Evolutionary conservation across 1,140 invertebrate species (phyloP).

Genomic region (Pentalonia nigronervosa): DNA sequence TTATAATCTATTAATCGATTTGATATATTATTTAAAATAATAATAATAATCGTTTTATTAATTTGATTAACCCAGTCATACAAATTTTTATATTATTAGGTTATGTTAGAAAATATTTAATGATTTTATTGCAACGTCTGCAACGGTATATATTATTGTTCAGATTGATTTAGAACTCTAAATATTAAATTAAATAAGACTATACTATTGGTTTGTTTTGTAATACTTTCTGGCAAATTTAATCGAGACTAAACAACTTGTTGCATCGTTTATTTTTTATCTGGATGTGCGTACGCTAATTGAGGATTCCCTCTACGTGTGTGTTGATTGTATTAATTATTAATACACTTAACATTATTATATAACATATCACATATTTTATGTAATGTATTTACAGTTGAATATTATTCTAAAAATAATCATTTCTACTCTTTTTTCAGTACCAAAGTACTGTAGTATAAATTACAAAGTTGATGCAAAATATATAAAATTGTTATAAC

Average conservation of each 20-base stretch:
- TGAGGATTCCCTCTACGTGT: neutral
- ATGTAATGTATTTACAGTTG: too few species aligned
- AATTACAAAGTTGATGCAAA: neutral
- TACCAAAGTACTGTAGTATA: neutral
- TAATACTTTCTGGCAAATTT: neutral
- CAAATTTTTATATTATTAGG: too few species aligned
- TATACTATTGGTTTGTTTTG: neutral
- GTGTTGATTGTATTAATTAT: neutral
- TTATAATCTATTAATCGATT: neutral
- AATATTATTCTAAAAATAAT: neutral
- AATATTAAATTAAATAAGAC: neutral
- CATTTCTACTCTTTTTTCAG: neutral
- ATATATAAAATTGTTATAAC: neutral
- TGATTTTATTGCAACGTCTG: too few species aligned
- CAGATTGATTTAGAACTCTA: neutral
- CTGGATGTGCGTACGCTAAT: neutral
- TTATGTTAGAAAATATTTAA: too few species aligned
- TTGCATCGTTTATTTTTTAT: neutral
- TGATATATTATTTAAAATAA: too few species aligned
- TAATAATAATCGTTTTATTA: too few species aligned
- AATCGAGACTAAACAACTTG: neutral
- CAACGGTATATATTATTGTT: neutral
- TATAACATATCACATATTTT: too few species aligned
- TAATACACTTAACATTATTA: neutral
- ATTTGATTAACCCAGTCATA: too few species aligned